Evolutionary conservation across 2,888 invertebrate species (phyloP), one percentile per base, ranked within the genome.

Genomic region (Napeogenes sylphis): DNA sequence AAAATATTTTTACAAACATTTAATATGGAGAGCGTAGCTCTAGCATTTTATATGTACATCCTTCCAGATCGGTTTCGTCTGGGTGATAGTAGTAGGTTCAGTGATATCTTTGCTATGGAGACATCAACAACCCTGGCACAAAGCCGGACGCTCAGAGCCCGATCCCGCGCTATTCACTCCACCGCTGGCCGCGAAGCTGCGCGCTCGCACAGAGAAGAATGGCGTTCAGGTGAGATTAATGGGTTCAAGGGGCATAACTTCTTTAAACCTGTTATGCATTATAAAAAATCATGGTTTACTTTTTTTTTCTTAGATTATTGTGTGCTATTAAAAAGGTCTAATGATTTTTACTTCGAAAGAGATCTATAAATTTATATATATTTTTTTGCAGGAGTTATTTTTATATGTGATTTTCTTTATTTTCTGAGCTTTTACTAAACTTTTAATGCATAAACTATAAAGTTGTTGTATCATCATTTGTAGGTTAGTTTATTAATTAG

Each of bases 121-220:
- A 2, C 85, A 85, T 45, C 71, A 80, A 69, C 88, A 89, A 64
- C 87, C 88, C 2, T 89, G 90, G 90, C 75, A 85, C 69, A 72
- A 73, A 5, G 76, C 72, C 5, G 87, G 87, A 0, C 70, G 63
- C 0, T 21, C 71, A 0, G 77, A 80, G 45, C 89, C 90, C 4
- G 82, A 90, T 74, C 89, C 90, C 0, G 83, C 82, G 12, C 79
- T 90, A 42, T 90, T 90, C 72, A 88, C 87, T 0, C 90, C 90
- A 0, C 85, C 84, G 2, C 74, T 90, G 21, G 89, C 90, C 0
- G 74, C 64, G 1, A 67, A 74, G 45, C 71, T 90, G 66, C 42
- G 42, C 10, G 42, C 42, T 6, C 42, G 42, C 8, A 12, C 42
- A 8, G 42, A 10, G 10, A 42, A 42, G 10, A 42, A 42, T 42